These are phyloP conservation scores for Dryocosmus kuriphilus DNA, from an alignment of 2,888 invertebrate genomes.

Conservation along the genomic window DNA sequence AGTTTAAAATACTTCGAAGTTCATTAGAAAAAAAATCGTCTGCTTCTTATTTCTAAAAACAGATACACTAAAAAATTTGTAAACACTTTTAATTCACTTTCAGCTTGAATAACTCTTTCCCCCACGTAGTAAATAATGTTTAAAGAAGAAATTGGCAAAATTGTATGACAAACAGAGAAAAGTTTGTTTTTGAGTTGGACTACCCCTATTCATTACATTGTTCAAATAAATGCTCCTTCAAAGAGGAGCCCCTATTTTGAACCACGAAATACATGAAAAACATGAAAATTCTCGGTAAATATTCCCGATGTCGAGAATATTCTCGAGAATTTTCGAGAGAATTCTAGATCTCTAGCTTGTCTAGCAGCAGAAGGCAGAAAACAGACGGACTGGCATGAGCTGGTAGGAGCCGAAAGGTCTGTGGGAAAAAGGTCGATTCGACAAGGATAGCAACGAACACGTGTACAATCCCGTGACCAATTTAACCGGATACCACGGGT, in stretches of 20 bases:
- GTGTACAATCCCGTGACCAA: conserved; percentile 74
- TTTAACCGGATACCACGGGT: conserved; percentile 74
- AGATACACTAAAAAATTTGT: too few species aligned
- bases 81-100: too few species aligned
- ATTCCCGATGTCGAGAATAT: background rate
- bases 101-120: too few species aligned
- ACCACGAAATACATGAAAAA: background rate
- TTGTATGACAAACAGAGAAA: too few species aligned
- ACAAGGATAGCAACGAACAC: conserved; percentile 73
- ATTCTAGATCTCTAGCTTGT: background rate
- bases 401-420: conserved; percentile 52
- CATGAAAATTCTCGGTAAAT: background rate
- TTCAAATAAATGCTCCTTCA: too few species aligned
- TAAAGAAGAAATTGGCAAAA: too few species aligned
- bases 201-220: too few species aligned
- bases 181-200: too few species aligned
- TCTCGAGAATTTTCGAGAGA: background rate
- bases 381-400: background rate
- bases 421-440: conserved; percentile 75
- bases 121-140: too few species aligned
- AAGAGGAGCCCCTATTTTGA: background rate
- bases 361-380: background rate
- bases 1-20: too few species aligned
- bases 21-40: too few species aligned
- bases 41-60: too few species aligned